Evolutionary conservation across 2,113 vertebrate genomes (phyloP).

Genomic region (Gambusia affinis): DNA sequence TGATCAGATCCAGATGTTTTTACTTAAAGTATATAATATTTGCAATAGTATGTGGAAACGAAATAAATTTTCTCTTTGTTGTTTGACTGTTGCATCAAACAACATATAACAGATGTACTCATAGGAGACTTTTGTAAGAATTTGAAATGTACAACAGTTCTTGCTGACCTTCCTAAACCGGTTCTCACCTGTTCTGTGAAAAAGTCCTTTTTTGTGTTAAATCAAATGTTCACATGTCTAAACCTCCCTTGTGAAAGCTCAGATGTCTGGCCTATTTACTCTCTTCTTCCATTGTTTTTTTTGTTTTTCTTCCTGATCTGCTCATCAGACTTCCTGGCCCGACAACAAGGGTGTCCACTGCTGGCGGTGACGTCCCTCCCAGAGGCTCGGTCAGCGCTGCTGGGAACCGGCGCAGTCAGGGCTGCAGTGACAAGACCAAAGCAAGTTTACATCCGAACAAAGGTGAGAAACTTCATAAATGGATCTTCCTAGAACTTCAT

Average conservation of each 20-base stretch:
- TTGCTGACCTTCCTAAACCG: too few relatives aligned
- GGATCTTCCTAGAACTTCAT: too few relatives aligned
- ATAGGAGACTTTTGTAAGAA: neutral
- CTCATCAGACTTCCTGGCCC: conserved; percentile 91
- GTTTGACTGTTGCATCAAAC: neutral
- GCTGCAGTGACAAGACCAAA: conserved; percentile 94
- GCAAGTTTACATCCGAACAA: conserved; percentile 83
- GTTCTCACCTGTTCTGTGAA: neutral
- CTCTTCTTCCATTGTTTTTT: neutral
- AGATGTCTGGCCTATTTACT: neutral
- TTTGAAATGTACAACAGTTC: too few relatives aligned
- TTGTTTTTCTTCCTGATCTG: conserved; percentile 19
- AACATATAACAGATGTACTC: neutral
- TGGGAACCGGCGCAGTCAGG: conserved; percentile 94
- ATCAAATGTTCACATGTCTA: neutral
- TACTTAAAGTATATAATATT: too few relatives aligned
- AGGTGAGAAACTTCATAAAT: conserved; percentile 76
- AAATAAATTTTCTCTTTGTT: too few relatives aligned
- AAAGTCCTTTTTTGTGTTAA: neutral
- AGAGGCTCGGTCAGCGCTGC: conserved; percentile 81
- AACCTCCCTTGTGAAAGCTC: neutral
- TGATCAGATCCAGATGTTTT: too few relatives aligned
- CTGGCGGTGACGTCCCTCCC: conserved; percentile 87
- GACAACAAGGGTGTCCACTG: conserved; percentile 86
- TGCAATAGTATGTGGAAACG: too few relatives aligned